phyloP scores from a whole-genome alignment of 1,140 invertebrate species.

The Hirudo medicinalis region DNA sequence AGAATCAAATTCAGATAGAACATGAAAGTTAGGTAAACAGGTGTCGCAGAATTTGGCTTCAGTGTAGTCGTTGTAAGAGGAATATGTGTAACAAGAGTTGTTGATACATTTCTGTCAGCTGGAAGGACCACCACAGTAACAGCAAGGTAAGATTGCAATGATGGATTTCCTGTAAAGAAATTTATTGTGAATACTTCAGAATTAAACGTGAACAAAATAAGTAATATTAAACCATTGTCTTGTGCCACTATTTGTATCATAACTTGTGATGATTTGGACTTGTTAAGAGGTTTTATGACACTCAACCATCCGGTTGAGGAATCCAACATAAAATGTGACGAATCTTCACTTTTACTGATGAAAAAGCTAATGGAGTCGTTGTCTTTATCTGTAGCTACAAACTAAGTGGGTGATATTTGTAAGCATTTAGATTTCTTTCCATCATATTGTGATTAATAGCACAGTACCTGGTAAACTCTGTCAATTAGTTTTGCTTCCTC shows the following conservation, averaged over 20 bases:
- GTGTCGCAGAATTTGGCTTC: background rate
- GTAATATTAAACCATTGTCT: background rate
- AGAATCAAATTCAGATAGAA: background rate
- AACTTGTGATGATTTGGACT: background rate
- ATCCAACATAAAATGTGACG: background rate
- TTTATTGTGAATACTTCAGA: background rate
- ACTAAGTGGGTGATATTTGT: background rate
- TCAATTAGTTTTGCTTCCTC: background rate
- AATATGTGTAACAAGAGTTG: background rate
- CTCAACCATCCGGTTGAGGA: background rate
- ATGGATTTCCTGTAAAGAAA: background rate
- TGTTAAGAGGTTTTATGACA: background rate
- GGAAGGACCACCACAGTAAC: background rate
- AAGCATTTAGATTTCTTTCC: background rate
- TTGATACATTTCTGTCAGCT: background rate
- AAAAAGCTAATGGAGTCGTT: background rate
- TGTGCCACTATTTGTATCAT: conserved; percentile 2
- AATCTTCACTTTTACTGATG: background rate
- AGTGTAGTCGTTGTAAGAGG: background rate
- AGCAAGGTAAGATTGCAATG: background rate
- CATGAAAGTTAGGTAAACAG: background rate
- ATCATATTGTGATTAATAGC: background rate
- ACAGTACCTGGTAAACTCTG: background rate
- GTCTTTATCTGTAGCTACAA: background rate
- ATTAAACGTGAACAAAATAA: background rate